A percentile compares a stretch with the other conserved stretches of the same genome.
Evolutionary conservation across 2,113 vertebrate genomes (phyloP).

Genomic region (Tor tambroides): DNA sequence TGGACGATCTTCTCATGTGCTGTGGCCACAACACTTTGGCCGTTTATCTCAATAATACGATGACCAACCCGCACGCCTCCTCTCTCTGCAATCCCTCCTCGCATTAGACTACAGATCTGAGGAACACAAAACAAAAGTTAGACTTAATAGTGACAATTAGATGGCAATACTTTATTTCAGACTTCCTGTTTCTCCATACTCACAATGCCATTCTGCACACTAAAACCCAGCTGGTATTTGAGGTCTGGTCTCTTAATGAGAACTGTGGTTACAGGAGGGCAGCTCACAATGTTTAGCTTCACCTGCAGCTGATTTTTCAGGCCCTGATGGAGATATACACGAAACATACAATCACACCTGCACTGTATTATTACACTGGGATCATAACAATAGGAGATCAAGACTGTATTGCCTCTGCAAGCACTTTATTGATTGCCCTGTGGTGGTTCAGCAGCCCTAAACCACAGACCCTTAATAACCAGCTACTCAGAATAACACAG

Average conservation of each 20-base stretch:
- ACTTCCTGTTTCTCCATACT: constrained; percentile 66
- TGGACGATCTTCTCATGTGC: constrained; percentile 99
- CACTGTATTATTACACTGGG: not conserved
- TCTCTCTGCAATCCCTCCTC: constrained; percentile 96
- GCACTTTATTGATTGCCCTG: not conserved
- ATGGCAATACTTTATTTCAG: not conserved
- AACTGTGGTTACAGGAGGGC: constrained; percentile 96
- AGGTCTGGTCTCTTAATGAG: constrained; percentile 98
- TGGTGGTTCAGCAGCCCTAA: not conserved
- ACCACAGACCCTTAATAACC: constrained; percentile 4
- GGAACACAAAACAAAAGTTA: not conserved
- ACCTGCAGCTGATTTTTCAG: constrained; percentile 98
- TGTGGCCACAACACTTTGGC: constrained; percentile 96
- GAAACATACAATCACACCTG: constrained; percentile 1
- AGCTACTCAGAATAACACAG: constrained; percentile 23
- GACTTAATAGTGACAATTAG: not conserved
- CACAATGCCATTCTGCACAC: constrained; percentile 98
- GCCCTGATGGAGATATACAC: constrained; percentile 78
- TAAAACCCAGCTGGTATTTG: constrained; percentile 99
- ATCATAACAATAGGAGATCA: not conserved
- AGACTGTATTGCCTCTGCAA: not conserved
- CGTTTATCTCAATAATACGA: constrained; percentile 97
- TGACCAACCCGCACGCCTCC: constrained; percentile 95
- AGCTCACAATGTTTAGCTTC: constrained; percentile 98
- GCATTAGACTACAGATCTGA: constrained; percentile 98